Evolutionary conservation across 2,888 invertebrate species (phyloP).

Genomic region (Hartigia nigra): DNA sequence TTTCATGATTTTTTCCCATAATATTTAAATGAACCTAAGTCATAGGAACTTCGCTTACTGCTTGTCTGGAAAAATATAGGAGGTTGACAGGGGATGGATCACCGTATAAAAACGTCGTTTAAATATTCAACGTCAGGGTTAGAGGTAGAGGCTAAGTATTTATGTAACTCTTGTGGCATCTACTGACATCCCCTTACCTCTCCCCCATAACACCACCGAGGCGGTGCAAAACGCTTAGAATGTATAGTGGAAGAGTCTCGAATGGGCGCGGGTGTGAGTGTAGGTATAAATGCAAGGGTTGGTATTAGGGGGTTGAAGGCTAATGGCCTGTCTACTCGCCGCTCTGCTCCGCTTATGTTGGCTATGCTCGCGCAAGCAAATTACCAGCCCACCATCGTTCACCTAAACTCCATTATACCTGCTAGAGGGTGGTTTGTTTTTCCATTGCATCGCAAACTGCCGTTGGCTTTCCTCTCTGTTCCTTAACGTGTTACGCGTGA

Average conservation of each 20-base stretch:
- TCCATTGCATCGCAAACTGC: neutral
- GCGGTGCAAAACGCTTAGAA: conserved; percentile 19
- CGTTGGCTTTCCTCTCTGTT: neutral
- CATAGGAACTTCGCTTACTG: neutral
- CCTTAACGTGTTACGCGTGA: neutral
- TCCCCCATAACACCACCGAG: neutral
- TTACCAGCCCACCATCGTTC: conserved; percentile 2
- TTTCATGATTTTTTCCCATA: neutral
- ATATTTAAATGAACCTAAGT: neutral
- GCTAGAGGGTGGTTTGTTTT: neutral
- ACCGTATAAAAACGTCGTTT: conserved; percentile 22
- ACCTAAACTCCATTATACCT: conserved; percentile 2
- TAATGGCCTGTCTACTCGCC: conserved; percentile 30
- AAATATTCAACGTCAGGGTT: conserved; percentile 28
- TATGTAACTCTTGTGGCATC: neutral
- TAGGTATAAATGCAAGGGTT: neutral
- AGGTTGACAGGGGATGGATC: neutral
- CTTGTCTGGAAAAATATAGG: neutral
- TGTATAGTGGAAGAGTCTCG: neutral
- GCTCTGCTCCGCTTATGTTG: conserved; percentile 6
- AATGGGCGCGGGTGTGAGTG: neutral
- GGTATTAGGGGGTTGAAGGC: conserved; percentile 18
- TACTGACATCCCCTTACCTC: neutral
- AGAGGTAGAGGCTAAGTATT: neutral
- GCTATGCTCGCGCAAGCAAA: conserved; percentile 4